A percentile compares a stretch with the other conserved stretches of the same genome.
These are phyloP conservation scores for Meda fulgida DNA, from an alignment of 2,797 vertebrate genomes.

Conservation along the genomic window DNA sequence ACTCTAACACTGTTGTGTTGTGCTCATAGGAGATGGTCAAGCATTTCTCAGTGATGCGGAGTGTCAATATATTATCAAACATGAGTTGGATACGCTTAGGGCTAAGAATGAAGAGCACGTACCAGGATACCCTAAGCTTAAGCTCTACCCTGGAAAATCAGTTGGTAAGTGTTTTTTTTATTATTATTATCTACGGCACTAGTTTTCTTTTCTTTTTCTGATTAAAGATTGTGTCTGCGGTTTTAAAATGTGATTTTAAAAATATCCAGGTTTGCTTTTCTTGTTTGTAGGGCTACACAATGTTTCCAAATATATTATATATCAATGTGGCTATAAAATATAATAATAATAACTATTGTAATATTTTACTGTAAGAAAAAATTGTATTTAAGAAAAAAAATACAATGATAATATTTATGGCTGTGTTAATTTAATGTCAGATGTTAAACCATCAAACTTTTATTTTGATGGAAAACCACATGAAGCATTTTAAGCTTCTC, in stretches of 20 bases:
- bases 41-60: constrained; percentile 91
- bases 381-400: no score
- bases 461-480: no score
- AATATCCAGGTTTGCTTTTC: not conserved
- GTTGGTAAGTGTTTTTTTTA: constrained; percentile 72
- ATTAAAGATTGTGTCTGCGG: no score
- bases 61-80: constrained; percentile 95
- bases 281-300: not conserved
- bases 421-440: no score
- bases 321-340: not conserved
- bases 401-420: no score
- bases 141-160: constrained; percentile 96
- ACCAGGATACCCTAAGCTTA: constrained; percentile 88
- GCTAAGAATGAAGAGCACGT: constrained; percentile 90
- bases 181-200: not conserved
- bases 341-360: not conserved
- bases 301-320: not conserved
- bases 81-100: constrained; percentile 93
- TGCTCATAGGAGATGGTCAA: constrained; percentile 84
- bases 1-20: not conserved
- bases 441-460: no score
- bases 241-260: no score
- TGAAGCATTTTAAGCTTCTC: no score
- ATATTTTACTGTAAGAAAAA: no score
- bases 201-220: no score